These are phyloP conservation scores for Chloroceryle inda DNA, from an alignment of 2,797 vertebrate species.

Conservation along the genomic window DNA sequence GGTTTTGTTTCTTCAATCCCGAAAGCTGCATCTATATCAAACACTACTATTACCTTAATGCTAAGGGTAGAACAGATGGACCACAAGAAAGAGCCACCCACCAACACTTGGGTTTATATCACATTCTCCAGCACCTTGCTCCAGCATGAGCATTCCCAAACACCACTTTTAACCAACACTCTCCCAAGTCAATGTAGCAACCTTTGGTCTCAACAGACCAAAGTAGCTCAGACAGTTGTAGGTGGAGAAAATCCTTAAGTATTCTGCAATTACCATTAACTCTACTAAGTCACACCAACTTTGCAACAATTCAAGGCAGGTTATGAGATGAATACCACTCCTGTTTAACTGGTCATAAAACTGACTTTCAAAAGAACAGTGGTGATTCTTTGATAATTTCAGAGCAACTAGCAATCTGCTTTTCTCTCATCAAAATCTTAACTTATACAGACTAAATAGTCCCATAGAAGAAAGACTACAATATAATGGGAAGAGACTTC, in stretches of 20 bases:
- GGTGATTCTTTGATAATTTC: neutral
- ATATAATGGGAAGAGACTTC: neutral
- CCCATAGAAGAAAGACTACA: neutral
- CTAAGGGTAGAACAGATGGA: neutral
- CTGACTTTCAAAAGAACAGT: neutral
- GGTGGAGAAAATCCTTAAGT: neutral
- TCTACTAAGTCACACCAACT: neutral
- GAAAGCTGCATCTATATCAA: neutral
- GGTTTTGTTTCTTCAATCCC: neutral
- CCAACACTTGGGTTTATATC: neutral
- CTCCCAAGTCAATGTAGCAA: neutral
- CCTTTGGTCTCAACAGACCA: neutral
- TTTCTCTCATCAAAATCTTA: neutral
- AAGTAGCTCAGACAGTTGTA: neutral
- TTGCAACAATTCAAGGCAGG: neutral
- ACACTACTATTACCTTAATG: neutral
- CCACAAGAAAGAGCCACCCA: neutral
- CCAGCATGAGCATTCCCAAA: neutral
- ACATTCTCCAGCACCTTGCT: neutral
- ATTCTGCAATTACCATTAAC: neutral
- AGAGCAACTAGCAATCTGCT: neutral
- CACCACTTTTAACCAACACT: neutral
- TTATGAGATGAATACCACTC: neutral
- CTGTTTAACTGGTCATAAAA: neutral
- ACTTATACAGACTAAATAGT: neutral